Conservation (phyloP, 2,113 vertebrate species). For the Thunnus thynnus region DNA sequence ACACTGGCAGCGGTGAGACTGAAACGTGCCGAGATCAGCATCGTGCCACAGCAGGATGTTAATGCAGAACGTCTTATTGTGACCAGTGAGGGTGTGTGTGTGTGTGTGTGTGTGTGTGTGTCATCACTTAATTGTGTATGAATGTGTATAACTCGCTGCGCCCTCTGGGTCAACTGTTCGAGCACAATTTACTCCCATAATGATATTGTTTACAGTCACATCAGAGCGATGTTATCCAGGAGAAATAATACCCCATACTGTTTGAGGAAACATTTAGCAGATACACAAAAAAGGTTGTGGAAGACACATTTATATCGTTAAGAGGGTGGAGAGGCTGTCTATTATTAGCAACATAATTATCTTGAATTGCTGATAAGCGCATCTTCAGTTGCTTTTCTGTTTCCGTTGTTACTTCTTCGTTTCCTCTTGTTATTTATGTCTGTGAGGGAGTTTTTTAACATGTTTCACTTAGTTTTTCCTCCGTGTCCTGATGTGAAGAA, state of each 20-base stretch:
- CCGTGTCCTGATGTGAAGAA: no score
- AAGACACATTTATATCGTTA: slow-evolving; percentile 14
- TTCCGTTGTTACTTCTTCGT: background rate
- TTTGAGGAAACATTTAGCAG: slow-evolving; percentile 13
- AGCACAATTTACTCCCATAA: slow-evolving; percentile 28
- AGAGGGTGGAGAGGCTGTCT: background rate
- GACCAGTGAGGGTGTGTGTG: slow-evolving; percentile 8
- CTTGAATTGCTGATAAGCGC: background rate
- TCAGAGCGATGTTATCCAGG: slow-evolving; percentile 37
- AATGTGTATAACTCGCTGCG: background rate
- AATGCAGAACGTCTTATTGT: slow-evolving; percentile 19
- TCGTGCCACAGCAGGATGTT: slow-evolving; percentile 1
- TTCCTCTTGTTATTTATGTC: background rate
- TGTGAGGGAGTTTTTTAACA: background rate
- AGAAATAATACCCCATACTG: background rate
- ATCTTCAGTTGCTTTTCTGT: background rate
- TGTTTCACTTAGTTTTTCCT: no score
- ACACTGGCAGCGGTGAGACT: slow-evolving; percentile 10
- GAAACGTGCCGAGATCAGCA: slow-evolving; percentile 27
- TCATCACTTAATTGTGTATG: slow-evolving; percentile 14
- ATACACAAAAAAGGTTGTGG: background rate
- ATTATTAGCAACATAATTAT: slow-evolving; percentile 23
- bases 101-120: background rate
- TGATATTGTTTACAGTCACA: slow-evolving; percentile 39
- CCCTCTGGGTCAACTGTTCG: background rate